A percentile compares a stretch with the other conserved stretches of the same genome.
Evolutionary conservation across 2,113 vertebrate species (phyloP).

Genomic region (mouse (Mus musculus)): GRCm39 chr13:36607001-36607500

Average conservation of each 20-base stretch:
- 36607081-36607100: background rate
- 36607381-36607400: background rate
- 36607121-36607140: slow-evolving; percentile 11
- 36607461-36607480: background rate
- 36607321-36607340: background rate
- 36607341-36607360: background rate
- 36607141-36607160: background rate
- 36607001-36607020: slow-evolving; percentile 32
- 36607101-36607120: background rate
- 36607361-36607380: background rate
- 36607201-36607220: background rate
- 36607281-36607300: background rate
- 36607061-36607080: slow-evolving; percentile 39
- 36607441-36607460: background rate
- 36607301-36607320: background rate
- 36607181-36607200: background rate
- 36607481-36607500: background rate
- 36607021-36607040: slow-evolving; percentile 30
- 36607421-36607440: background rate
- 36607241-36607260: background rate
- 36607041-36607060: slow-evolving; percentile 9
- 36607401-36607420: background rate
- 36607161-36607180: too few relatives aligned
- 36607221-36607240: background rate
- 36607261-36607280: background rate